These are phyloP conservation scores for Sycobia sp. DNA, from an alignment of 1,140 invertebrate genomes.

Conservation along the genomic window DNA sequence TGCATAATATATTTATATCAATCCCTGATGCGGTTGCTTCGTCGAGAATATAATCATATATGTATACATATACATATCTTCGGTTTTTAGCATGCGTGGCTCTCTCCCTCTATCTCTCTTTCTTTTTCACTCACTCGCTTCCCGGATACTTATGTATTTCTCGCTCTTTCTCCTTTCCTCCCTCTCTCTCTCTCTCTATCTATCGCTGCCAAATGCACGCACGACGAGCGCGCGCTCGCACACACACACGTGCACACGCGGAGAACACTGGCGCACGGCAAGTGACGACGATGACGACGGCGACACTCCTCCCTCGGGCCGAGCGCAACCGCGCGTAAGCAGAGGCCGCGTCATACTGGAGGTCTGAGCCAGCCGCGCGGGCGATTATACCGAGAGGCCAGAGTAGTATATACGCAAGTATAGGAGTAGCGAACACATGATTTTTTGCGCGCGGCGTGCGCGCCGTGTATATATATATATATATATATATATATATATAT, in stretches of 20 bases:
- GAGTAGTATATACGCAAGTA: too few species aligned
- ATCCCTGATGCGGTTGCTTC: too few species aligned
- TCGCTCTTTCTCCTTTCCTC: not conserved
- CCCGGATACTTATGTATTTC: too few species aligned
- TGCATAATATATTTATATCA: too few species aligned
- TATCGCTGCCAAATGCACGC: not conserved
- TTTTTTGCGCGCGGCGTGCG: conserved; percentile 5
- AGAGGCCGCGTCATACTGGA: conserved; percentile 51
- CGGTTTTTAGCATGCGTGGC: too few species aligned
- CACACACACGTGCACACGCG: not conserved
- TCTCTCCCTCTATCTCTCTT: not conserved
- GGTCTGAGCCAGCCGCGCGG: conserved; percentile 44
- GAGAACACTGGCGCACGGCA: not conserved
- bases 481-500: too few species aligned
- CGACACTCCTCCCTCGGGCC: too few species aligned
- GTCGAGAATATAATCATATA: too few species aligned
- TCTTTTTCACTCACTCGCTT: not conserved
- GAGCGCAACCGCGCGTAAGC: conserved; percentile 37
- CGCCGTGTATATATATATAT: too few species aligned
- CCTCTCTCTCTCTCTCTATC: too few species aligned
- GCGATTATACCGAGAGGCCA: not conserved
- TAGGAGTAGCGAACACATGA: conserved; percentile 32
- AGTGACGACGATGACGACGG: not conserved
- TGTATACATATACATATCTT: too few species aligned
- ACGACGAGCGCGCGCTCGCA: not conserved